These are phyloP conservation scores for Dicyrtomina minuta DNA, from an alignment of 2,888 invertebrate species.

Conservation along the genomic window DNA sequence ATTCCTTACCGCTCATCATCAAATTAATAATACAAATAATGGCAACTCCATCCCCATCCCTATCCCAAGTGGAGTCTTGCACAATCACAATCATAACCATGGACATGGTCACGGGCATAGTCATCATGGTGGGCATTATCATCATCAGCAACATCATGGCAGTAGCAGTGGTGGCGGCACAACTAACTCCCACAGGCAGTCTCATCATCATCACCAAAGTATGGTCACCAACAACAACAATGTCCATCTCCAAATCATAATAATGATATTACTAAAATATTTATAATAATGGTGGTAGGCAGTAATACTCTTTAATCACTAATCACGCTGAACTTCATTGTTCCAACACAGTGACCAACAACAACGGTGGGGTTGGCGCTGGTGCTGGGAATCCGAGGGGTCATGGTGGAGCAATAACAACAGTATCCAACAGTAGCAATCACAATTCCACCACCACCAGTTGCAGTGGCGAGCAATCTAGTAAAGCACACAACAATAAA, in stretches of 20 bases:
- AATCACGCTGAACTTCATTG: no score
- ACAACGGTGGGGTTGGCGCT: no score
- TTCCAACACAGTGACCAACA: no score
- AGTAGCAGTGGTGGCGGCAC: not conserved
- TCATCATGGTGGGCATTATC: not conserved
- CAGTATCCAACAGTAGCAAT: not conserved
- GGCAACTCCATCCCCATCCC: not conserved
- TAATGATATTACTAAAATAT: not conserved
- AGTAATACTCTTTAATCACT: no score
- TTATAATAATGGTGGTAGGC: no score
- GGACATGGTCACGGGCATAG: no score
- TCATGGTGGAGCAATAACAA: no score
- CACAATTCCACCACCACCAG: not conserved
- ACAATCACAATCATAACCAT: not conserved
- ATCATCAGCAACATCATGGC: not conserved
- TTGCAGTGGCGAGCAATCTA: not conserved
- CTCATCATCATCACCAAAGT: not conserved
- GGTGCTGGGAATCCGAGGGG: no score
- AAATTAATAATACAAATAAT: not conserved
- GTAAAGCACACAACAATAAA: not conserved
- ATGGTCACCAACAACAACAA: not conserved
- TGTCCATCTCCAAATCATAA: not conserved
- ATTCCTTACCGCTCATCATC: no score
- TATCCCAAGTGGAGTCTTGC: not conserved
- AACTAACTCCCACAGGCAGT: not conserved